Evolutionary conservation across 2,113 vertebrate genomes (phyloP).

Genomic region (Phalacrocorax carbo): DNA sequence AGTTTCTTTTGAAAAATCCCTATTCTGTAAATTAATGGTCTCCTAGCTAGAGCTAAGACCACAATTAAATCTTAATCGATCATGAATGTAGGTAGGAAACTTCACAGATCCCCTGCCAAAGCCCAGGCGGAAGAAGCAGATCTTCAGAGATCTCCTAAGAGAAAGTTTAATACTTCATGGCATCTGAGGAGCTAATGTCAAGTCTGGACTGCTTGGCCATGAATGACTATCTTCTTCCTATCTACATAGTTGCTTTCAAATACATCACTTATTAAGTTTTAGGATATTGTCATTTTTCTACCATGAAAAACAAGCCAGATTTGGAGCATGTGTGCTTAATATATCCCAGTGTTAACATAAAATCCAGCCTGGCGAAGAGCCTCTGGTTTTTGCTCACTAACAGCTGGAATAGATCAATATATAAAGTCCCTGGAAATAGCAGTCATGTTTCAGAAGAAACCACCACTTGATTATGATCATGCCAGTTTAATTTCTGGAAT

Average conservation of each 20-base stretch:
- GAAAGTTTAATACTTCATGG: background rate
- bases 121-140: background rate
- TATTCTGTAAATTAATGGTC: background rate
- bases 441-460: slow-evolving; percentile 21
- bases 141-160: background rate
- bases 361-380: background rate
- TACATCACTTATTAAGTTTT: background rate
- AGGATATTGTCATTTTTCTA: background rate
- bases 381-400: background rate
- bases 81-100: background rate
- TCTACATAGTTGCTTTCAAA: background rate
- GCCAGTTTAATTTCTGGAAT: slow-evolving; percentile 31
- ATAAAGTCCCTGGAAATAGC: background rate
- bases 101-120: background rate
- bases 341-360: background rate
- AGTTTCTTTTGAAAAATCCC: slow-evolving; percentile 15
- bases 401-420: slow-evolving; percentile 46
- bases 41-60: background rate
- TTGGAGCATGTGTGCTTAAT: background rate
- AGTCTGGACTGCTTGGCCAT: background rate
- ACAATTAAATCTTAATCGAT: background rate
- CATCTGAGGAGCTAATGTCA: background rate
- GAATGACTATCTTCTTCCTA: background rate
- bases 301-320: background rate
- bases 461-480: background rate